Percentiles rank a stretch among this genome's conserved stretches.
These are phyloP conservation scores for Manacus vitellinus DNA, from an alignment of 2,113 vertebrate species.

Conservation along the genomic window DNA sequence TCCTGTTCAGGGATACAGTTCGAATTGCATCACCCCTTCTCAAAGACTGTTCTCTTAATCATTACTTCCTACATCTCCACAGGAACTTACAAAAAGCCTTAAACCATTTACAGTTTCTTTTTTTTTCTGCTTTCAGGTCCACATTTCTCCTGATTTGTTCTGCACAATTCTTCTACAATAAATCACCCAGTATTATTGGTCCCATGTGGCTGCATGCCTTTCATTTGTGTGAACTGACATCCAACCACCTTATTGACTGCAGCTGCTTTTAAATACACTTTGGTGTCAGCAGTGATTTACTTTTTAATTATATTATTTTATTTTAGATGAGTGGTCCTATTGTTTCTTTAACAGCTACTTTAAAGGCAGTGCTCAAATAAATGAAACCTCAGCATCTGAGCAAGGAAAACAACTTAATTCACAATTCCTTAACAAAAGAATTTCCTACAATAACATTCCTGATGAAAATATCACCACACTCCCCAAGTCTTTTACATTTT, in stretches of 20 bases:
- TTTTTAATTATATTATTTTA: slow-evolving; percentile 53
- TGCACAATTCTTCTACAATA: background rate
- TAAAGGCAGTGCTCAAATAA: slow-evolving; percentile 19
- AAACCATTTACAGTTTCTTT: background rate
- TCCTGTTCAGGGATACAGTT: background rate
- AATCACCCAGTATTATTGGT: slow-evolving; percentile 20
- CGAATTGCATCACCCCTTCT: background rate
- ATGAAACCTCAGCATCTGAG: slow-evolving; percentile 7
- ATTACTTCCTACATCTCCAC: background rate
- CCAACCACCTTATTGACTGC: slow-evolving; percentile 27
- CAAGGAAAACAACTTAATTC: background rate
- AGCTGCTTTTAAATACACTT: slow-evolving; percentile 62
- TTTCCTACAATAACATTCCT: background rate
- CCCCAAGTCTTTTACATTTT: background rate
- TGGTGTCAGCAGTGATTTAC: slow-evolving; percentile 52
- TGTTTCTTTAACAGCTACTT: slow-evolving; percentile 36
- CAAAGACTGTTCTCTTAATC: background rate
- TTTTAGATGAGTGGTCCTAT: slow-evolving; percentile 19
- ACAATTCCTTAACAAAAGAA: background rate
- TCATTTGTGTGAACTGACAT: slow-evolving; percentile 30
- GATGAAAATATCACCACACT: background rate
- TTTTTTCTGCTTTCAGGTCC: background rate
- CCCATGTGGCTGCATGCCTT: slow-evolving; percentile 15
- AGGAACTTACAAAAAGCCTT: background rate
- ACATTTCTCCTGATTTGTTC: slow-evolving; percentile 15